phyloP scores from a whole-genome alignment of 1,140 invertebrate species.

The Asbolus verrucosus region DNA sequence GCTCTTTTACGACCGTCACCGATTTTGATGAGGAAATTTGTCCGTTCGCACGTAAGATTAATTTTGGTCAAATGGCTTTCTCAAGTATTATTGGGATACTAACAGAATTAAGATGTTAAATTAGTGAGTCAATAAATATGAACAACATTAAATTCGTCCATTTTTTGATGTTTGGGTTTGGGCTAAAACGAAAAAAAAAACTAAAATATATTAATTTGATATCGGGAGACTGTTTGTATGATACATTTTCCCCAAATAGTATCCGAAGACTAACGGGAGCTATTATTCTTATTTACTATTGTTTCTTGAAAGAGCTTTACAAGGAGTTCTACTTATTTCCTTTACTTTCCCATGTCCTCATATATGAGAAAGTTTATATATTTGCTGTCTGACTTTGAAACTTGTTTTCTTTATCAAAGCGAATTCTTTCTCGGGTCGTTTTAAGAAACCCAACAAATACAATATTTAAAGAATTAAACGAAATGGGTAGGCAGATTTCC shows the following conservation, averaged over 20 bases:
- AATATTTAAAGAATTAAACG: slow-evolving; percentile 26
- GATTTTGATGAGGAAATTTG: slow-evolving; percentile 51
- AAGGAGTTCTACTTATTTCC: slow-evolving; percentile 25
- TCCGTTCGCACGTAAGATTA: slow-evolving; percentile 51
- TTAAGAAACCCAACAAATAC: slow-evolving; percentile 2
- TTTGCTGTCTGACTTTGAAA: slow-evolving; percentile 24
- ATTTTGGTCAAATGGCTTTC: slow-evolving; percentile 49
- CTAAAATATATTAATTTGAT: slow-evolving; percentile 5
- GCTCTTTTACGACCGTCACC: slow-evolving; percentile 49
- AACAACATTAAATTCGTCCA: no score
- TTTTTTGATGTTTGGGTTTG: no score
- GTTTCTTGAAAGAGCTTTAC: slow-evolving; percentile 16
- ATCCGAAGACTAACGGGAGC: background rate
- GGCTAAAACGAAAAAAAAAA: no score
- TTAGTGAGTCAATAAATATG: slow-evolving; percentile 37
- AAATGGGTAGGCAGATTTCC: background rate
- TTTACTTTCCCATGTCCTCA: slow-evolving; percentile 6
- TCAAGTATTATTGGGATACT: slow-evolving; percentile 45
- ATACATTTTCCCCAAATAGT: no score
- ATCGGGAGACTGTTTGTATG: no score
- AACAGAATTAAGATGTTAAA: slow-evolving; percentile 49
- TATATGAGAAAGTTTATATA: slow-evolving; percentile 9
- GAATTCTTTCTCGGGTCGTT: background rate
- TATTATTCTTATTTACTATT: slow-evolving; percentile 27
- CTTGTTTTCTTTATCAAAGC: slow-evolving; percentile 2